These are phyloP conservation scores for Uloborus diversus DNA, from an alignment of 1,140 invertebrate genomes.

Conservation along the genomic window DNA sequence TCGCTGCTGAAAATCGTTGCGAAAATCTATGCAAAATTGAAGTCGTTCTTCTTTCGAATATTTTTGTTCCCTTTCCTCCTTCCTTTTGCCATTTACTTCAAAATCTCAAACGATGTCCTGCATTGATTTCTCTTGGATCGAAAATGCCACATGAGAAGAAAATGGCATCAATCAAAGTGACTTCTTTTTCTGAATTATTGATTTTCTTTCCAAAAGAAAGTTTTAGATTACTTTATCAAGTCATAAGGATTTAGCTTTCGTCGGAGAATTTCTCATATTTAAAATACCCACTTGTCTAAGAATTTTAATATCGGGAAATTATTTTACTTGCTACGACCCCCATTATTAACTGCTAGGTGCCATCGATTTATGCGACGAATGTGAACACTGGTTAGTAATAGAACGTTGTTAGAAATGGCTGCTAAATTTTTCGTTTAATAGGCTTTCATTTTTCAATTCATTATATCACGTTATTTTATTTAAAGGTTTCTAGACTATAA, in stretches of 20 bases:
- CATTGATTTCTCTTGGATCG: constrained; percentile 50
- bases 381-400: no score
- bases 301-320: constrained; percentile 31
- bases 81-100: constrained; percentile 41
- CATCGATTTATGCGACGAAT: no score
- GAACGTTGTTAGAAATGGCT: no score
- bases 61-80: constrained; percentile 18
- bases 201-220: constrained; percentile 28
- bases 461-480: no score
- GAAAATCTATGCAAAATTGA: constrained; percentile 54
- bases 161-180: constrained; percentile 49
- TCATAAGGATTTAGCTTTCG: constrained; percentile 32
- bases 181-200: constrained; percentile 52
- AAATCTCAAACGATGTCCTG: constrained; percentile 51
- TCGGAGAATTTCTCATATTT: constrained; percentile 23
- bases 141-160: constrained; percentile 52
- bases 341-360: no score
- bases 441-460: no score
- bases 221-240: constrained; percentile 54
- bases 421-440: no score
- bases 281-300: constrained; percentile 27
- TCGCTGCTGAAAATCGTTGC: constrained; percentile 38
- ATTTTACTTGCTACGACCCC: not conserved
- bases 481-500: no score
- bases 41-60: constrained; percentile 41